Conservation (phyloP, 2,113 vertebrate genomes). For the Caloenas nicobarica region DNA sequence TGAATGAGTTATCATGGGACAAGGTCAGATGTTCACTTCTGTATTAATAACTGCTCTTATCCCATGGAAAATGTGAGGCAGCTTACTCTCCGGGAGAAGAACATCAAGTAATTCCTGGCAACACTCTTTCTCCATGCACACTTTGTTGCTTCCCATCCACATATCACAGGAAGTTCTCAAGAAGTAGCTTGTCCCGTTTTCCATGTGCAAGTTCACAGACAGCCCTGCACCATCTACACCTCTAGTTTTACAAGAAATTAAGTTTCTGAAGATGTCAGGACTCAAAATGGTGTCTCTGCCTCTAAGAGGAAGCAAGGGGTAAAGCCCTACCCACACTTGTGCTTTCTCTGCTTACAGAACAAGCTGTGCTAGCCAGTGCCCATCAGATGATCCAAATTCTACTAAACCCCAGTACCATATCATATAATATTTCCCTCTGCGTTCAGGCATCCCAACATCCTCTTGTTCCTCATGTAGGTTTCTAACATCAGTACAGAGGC, state of each 20-base stretch:
- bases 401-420: background rate
- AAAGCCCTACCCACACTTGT: fast-evolving
- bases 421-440: background rate
- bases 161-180: background rate
- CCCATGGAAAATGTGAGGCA: background rate
- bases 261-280: background rate
- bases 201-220: background rate
- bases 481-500: background rate
- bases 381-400: background rate
- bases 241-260: background rate
- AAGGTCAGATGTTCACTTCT: background rate
- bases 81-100: background rate
- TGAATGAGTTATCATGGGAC: background rate
- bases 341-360: background rate
- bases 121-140: background rate
- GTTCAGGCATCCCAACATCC: background rate
- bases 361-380: background rate
- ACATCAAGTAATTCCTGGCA: background rate
- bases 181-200: background rate
- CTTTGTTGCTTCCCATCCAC: background rate
- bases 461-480: background rate
- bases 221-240: background rate
- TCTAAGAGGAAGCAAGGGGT: background rate
- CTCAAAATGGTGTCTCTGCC: background rate
- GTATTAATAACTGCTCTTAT: background rate